A percentile compares a stretch with the other conserved stretches of the same genome.
Conservation (phyloP, 2,113 vertebrate genomes). For the Cephalophus harveyi region DNA sequence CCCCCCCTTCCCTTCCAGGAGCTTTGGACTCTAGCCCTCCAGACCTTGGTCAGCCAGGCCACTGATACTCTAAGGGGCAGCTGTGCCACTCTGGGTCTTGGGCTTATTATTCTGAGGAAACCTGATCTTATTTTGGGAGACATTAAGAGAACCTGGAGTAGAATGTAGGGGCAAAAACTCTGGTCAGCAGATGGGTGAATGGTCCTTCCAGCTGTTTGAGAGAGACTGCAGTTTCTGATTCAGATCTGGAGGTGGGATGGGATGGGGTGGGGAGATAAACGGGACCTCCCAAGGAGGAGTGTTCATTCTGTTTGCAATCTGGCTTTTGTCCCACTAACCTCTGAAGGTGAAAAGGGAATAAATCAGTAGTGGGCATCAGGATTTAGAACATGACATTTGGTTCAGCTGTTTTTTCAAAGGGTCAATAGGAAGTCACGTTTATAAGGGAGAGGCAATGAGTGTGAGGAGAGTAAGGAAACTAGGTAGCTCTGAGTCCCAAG, state of each 20-base stretch:
- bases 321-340: not conserved
- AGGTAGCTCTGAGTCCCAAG: not conserved
- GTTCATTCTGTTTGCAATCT: slow-evolving; percentile 23
- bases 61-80: not conserved
- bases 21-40: slow-evolving; percentile 9
- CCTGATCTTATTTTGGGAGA: not conserved
- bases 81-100: not conserved
- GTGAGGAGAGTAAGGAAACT: not conserved
- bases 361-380: slow-evolving; percentile 18
- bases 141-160: not conserved
- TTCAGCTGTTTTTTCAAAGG: not conserved
- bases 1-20: not conserved
- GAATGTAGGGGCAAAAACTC: not conserved
- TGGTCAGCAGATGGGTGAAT: not conserved
- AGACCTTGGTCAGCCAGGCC: not conserved
- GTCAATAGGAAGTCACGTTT: not conserved
- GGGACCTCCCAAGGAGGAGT: not conserved
- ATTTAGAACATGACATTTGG: slow-evolving; percentile 11
- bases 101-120: slow-evolving; percentile 6
- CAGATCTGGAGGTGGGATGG: not conserved
- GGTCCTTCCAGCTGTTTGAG: not conserved
- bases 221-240: not conserved
- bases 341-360: slow-evolving; percentile 30
- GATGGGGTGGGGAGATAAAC: not conserved
- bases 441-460: not conserved